phyloP scores from a whole-genome alignment of 2,113 vertebrate genomes.

The Trogon melanurus region DNA sequence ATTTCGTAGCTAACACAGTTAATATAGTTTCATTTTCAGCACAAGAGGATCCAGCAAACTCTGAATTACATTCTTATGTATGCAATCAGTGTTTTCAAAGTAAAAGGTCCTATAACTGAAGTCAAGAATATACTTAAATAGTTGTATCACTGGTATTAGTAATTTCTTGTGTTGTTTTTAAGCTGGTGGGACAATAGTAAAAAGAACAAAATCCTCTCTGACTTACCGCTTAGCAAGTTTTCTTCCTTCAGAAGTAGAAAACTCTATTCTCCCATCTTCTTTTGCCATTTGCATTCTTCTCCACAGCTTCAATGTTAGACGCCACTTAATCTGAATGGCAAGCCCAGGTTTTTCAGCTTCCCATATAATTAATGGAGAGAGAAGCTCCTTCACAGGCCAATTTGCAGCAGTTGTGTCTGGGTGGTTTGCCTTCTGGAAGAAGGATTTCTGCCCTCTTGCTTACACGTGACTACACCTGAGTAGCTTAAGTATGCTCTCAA shows the following conservation, averaged over 20 bases:
- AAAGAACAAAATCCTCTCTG: neutral
- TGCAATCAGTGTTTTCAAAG: neutral
- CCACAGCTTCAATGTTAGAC: neutral
- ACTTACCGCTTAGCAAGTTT: neutral
- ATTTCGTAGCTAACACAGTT: neutral
- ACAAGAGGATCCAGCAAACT: neutral
- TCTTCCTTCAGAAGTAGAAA: neutral
- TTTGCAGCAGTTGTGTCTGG: neutral
- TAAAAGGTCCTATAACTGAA: neutral
- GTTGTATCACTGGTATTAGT: neutral
- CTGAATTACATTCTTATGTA: neutral
- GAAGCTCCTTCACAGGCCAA: neutral
- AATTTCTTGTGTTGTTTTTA: neutral
- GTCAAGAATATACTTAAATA: neutral
- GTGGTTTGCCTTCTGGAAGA: neutral
- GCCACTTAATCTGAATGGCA: neutral
- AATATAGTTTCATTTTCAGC: too few relatives aligned
- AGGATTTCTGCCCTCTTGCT: neutral
- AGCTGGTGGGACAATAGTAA: neutral
- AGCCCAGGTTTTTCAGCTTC: neutral
- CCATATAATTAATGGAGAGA: neutral
- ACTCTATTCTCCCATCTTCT: neutral
- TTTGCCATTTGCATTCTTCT: neutral
- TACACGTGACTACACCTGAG: neutral
- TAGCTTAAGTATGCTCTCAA: neutral